Conservation (phyloP, 2,113 vertebrate genomes). For the Xiphophorus couchianus region DNA sequence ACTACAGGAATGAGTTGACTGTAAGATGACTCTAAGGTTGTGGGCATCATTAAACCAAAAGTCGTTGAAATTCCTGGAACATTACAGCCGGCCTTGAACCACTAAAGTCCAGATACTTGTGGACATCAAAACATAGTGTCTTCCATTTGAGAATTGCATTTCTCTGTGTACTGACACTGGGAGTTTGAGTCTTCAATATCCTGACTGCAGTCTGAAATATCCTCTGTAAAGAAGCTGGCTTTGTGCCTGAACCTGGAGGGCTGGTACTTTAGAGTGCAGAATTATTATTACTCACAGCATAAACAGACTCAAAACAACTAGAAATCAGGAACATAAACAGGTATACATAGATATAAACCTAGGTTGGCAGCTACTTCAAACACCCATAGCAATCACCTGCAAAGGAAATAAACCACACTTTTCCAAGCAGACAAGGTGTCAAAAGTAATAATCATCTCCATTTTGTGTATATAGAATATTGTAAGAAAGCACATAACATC, state of each 20-base stretch:
- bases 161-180: conserved; percentile 21
- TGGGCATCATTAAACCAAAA: conserved; percentile 30
- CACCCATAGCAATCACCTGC: background rate
- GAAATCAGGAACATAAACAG: conserved; percentile 2
- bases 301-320: conserved; percentile 10
- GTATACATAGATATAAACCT: background rate
- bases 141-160: background rate
- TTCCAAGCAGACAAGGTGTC: background rate
- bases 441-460: background rate
- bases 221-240: conserved; percentile 23
- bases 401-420: conserved; percentile 4
- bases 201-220: conserved; percentile 40
- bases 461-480: background rate
- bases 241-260: conserved; percentile 8
- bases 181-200: conserved; percentile 15
- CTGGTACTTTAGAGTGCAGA: conserved; percentile 7
- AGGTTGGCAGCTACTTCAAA: conserved; percentile 2
- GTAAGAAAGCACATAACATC: conserved; percentile 6
- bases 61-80: conserved; percentile 39
- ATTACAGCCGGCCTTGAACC: conserved; percentile 31
- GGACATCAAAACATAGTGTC: conserved; percentile 33
- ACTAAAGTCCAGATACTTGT: conserved; percentile 22
- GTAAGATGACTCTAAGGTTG: background rate
- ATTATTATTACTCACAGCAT: conserved; percentile 14
- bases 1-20: conserved; percentile 7